Percentiles rank a stretch among this genome's conserved stretches.
Conservation (phyloP, 2,888 invertebrate species). For the Leucoptera coffeella region DNA sequence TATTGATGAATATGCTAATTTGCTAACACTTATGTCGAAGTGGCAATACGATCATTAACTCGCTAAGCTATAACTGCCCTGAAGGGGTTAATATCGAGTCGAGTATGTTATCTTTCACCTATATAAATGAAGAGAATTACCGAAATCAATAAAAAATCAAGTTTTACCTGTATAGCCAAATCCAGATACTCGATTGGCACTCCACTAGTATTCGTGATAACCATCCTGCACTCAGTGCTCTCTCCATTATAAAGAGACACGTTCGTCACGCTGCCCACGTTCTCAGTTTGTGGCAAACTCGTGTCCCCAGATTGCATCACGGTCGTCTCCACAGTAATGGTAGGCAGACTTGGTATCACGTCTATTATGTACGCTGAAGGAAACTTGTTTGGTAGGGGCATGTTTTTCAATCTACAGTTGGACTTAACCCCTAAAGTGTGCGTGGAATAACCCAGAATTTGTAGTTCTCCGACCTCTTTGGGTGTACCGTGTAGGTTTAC, state of each 20-base stretch:
- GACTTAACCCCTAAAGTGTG: constrained; percentile 90
- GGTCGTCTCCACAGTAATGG: constrained; percentile 74
- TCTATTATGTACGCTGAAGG: constrained; percentile 74
- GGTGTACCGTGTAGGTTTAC: constrained; percentile 85
- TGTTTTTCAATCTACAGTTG: constrained; percentile 78
- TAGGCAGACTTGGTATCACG: constrained; percentile 83
- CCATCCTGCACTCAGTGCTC: constrained; percentile 75
- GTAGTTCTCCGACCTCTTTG: constrained; percentile 79
- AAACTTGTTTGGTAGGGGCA: constrained; percentile 57
- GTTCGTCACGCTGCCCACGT: constrained; percentile 73
- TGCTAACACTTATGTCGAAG: no score
- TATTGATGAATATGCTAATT: no score
- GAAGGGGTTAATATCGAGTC: no score
- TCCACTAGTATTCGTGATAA: constrained; percentile 72
- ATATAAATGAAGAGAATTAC: not conserved
- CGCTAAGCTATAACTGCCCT: not conserved
- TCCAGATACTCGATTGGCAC: constrained; percentile 71
- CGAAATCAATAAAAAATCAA: not conserved
- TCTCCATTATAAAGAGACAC: constrained; percentile 83
- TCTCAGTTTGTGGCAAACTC: constrained; percentile 63
- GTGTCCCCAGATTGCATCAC: constrained; percentile 75
- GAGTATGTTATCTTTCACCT: not conserved
- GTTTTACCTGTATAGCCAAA: constrained; percentile 60
- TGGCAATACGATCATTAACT: no score
- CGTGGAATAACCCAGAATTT: constrained; percentile 85